Evolutionary conservation across 1,140 invertebrate genomes (phyloP).

Genomic region (Batillaria attramentaria): DNA sequence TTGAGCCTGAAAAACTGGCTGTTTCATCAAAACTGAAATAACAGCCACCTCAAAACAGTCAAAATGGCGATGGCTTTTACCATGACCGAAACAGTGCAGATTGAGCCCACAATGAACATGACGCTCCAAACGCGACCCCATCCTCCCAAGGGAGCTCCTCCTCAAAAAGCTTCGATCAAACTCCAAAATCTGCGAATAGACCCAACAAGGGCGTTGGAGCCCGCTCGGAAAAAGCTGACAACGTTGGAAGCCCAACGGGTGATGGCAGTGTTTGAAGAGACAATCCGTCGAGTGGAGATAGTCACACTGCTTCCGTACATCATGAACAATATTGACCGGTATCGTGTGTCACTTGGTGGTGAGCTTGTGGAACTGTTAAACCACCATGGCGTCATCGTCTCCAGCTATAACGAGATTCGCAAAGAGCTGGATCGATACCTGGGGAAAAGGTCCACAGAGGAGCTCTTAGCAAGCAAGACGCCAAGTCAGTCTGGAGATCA

Average conservation of each 20-base stretch:
- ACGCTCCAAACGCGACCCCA: slow-evolving; percentile 43
- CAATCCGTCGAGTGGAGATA: slow-evolving; percentile 63
- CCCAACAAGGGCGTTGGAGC: slow-evolving; percentile 68
- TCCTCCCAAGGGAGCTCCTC: slow-evolving; percentile 29
- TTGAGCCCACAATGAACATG: slow-evolving; percentile 59
- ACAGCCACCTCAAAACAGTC: too few species aligned
- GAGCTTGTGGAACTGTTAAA: slow-evolving; percentile 61
- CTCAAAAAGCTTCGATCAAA: slow-evolving; percentile 41
- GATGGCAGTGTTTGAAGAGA: slow-evolving; percentile 70
- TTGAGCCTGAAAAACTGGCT: not conserved
- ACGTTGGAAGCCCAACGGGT: slow-evolving; percentile 70
- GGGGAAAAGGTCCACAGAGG: slow-evolving; percentile 6
- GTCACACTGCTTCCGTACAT: slow-evolving; percentile 65
- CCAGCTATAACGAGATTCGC: slow-evolving; percentile 63
- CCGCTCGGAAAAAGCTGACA: slow-evolving; percentile 68
- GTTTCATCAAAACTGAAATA: too few species aligned
- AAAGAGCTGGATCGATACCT: slow-evolving; percentile 51
- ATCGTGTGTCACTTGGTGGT: slow-evolving; percentile 57
- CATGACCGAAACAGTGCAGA: slow-evolving; percentile 46
- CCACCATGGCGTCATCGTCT: slow-evolving; percentile 60
- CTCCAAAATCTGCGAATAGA: slow-evolving; percentile 59
- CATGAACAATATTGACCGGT: slow-evolving; percentile 64
- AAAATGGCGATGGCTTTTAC: slow-evolving; percentile 54
- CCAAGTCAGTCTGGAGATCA: slow-evolving; percentile 10
- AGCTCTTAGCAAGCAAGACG: slow-evolving; percentile 1